phyloP scores from a whole-genome alignment of 2,113 vertebrate species.

The Trinectes maculatus region DNA sequence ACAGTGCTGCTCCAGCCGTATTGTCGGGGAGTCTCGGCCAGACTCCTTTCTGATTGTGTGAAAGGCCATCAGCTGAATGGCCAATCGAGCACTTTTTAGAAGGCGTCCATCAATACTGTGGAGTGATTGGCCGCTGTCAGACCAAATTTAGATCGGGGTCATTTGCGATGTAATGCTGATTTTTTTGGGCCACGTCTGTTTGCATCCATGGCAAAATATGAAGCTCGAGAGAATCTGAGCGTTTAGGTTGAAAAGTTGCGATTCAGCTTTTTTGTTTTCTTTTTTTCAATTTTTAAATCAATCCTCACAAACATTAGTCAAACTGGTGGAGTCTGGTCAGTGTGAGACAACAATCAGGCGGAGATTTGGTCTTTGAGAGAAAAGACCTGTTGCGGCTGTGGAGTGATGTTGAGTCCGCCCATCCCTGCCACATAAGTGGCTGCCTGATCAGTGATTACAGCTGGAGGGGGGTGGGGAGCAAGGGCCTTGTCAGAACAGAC shows the following conservation, averaged over 20 bases:
- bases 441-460: conserved; percentile 82
- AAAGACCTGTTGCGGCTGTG: conserved; percentile 75
- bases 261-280: not conserved
- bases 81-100: conserved; percentile 36
- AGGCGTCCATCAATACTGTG: conserved; percentile 20
- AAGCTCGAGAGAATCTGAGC: too few species aligned
- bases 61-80: conserved; percentile 65
- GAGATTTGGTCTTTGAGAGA: conserved; percentile 52
- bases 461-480: conserved; percentile 39
- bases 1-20: conserved; percentile 65
- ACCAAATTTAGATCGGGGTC: conserved; percentile 21
- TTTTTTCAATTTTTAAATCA: too few species aligned
- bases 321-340: not conserved
- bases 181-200: not conserved
- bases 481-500: conserved; percentile 76
- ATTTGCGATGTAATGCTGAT: conserved; percentile 11
- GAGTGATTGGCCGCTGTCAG: conserved; percentile 45
- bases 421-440: conserved; percentile 66
- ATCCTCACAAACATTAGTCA: not conserved
- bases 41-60: conserved; percentile 60
- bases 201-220: not conserved
- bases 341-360: conserved; percentile 13
- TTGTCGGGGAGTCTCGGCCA: conserved; percentile 60
- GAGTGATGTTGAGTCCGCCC: conserved; percentile 51
- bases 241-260: not conserved